These are phyloP conservation scores for Hirtodrosophila duncani DNA, from an alignment of 2,888 invertebrate genomes.

Conservation along the genomic window DNA sequence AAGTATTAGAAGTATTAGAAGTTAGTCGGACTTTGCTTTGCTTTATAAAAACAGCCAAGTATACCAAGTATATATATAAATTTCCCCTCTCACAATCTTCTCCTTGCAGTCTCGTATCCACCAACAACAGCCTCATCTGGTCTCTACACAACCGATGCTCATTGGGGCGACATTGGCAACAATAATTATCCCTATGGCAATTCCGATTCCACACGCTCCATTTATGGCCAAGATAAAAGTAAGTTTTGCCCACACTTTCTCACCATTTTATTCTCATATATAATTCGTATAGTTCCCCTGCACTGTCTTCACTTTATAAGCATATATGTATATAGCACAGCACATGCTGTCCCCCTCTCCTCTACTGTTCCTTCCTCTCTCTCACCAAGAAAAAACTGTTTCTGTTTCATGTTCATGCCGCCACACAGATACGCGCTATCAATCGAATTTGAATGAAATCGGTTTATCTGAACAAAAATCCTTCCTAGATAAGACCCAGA, in stretches of 20 bases:
- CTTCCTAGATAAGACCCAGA: slow-evolving; percentile 75
- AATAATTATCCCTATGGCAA: slow-evolving; percentile 55
- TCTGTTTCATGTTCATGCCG: slow-evolving; percentile 33
- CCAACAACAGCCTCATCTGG: slow-evolving; percentile 73
- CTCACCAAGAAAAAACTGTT: too few relatives aligned
- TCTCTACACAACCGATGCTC: slow-evolving; percentile 70
- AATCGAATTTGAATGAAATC: slow-evolving; percentile 87
- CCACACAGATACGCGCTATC: slow-evolving; percentile 84
- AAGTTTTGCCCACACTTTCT: too few relatives aligned
- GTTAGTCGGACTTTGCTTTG: too few relatives aligned
- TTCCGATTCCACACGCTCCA: slow-evolving; percentile 66
- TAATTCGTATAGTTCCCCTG: slow-evolving; percentile 5
- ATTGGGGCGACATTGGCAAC: slow-evolving; percentile 62
- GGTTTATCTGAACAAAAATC: slow-evolving; percentile 87
- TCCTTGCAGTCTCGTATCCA: slow-evolving; percentile 75
- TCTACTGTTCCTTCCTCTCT: slow-evolving; percentile 4
- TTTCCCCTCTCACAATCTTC: too few relatives aligned
- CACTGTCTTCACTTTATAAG: slow-evolving; percentile 19
- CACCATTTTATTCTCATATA: background rate
- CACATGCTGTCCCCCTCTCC: too few relatives aligned
- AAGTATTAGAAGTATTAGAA: too few relatives aligned
- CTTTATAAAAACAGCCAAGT: too few relatives aligned
- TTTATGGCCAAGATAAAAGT: slow-evolving; percentile 74
- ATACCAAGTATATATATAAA: too few relatives aligned
- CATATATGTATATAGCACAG: too few relatives aligned